These are phyloP conservation scores for Stenotaenia linearis DNA, from an alignment of 2,888 invertebrate species.

Conservation along the genomic window DNA sequence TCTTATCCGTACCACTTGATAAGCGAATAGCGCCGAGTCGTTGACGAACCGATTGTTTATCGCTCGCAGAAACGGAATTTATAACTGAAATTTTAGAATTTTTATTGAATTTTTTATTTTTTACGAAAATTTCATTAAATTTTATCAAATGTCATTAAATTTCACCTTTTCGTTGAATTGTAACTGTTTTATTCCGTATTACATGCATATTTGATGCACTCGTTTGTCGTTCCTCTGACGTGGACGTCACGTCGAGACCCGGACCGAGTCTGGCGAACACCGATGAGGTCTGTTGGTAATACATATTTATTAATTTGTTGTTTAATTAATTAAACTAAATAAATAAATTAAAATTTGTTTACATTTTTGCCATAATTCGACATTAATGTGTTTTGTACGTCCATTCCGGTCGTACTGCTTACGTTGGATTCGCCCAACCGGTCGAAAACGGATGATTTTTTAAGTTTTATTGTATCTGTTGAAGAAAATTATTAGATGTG, in stretches of 20 bases:
- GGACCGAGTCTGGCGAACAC: slow-evolving; percentile 20
- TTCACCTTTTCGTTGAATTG: background rate
- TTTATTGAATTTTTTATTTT: too few species aligned
- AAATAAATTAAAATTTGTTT: too few species aligned
- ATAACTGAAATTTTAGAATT: background rate
- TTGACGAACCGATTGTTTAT: background rate
- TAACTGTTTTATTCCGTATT: background rate
- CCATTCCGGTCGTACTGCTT: slow-evolving; percentile 46
- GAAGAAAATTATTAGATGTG: too few species aligned
- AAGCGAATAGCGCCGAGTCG: background rate
- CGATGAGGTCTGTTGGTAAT: background rate
- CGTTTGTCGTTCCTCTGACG: background rate
- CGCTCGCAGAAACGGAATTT: background rate
- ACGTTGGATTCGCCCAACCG: slow-evolving; percentile 53
- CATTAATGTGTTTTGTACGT: background rate
- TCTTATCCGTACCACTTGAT: background rate
- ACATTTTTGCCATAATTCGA: background rate
- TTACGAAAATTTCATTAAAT: too few species aligned
- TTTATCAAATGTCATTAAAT: too few species aligned
- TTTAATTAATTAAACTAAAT: too few species aligned
- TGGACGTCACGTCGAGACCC: background rate
- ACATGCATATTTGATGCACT: background rate
- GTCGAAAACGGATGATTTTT: slow-evolving; percentile 51
- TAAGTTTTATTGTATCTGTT: too few species aligned
- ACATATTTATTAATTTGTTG: too few species aligned